Conservation (phyloP, 2,888 invertebrate genomes). For the Tenodera sinensis region DNA sequence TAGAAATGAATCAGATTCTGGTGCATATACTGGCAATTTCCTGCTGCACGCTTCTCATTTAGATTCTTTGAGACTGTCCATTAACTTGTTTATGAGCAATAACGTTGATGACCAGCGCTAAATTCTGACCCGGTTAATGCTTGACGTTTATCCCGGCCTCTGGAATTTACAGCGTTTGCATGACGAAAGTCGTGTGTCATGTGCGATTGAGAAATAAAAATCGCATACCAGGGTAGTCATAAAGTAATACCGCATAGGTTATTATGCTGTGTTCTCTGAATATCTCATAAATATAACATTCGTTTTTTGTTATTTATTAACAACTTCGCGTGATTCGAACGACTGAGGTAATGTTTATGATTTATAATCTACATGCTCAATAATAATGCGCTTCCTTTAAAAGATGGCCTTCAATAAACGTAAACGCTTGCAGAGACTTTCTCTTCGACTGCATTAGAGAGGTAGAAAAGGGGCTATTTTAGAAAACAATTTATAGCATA, state of each 20-base stretch:
- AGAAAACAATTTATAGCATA: background rate
- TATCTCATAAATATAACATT: background rate
- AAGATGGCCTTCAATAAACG: background rate
- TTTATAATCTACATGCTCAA: background rate
- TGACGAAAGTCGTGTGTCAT: background rate
- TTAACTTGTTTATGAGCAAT: background rate
- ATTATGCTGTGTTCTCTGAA: background rate
- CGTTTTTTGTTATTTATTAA: background rate
- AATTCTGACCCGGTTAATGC: background rate
- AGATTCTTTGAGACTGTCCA: background rate
- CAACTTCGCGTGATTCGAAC: background rate
- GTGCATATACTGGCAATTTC: background rate
- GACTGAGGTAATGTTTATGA: background rate
- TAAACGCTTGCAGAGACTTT: background rate
- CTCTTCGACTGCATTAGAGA: background rate
- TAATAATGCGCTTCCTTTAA: background rate
- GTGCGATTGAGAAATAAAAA: background rate
- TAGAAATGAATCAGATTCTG: background rate
- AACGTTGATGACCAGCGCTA: background rate
- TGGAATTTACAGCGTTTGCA: background rate
- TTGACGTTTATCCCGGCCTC: background rate
- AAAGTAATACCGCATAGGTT: background rate
- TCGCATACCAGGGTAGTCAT: background rate
- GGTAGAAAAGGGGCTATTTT: background rate
- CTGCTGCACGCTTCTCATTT: background rate